Conservation (phyloP, 2,797 vertebrate species). For the Channallabes apus region DNA sequence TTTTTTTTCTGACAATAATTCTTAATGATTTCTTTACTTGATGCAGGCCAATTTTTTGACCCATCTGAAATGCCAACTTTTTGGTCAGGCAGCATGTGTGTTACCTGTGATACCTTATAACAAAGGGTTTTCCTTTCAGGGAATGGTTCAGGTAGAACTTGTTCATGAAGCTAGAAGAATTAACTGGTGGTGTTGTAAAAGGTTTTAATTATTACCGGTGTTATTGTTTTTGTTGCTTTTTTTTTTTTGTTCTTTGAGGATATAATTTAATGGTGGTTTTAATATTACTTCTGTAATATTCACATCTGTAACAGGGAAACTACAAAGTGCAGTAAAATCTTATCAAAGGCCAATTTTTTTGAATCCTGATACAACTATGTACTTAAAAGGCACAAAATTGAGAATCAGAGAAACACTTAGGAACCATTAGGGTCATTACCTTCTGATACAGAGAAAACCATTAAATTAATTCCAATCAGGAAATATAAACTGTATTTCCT, state of each 20-base stretch:
- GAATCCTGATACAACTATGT: not conserved
- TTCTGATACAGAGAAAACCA: not conserved
- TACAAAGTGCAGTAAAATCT: not conserved
- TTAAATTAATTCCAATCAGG: not conserved
- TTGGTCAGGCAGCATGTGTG: too few relatives aligned
- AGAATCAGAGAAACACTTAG: too few relatives aligned
- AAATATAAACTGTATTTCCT: slow-evolving; percentile 5
- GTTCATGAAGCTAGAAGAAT: not conserved
- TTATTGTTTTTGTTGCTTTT: not conserved
- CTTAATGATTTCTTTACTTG: too few relatives aligned
- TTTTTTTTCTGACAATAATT: too few relatives aligned
- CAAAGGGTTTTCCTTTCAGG: not conserved
- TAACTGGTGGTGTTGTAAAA: not conserved
- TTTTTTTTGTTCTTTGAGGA: not conserved
- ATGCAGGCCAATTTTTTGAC: too few relatives aligned
- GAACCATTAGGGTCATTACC: not conserved
- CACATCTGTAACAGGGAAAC: not conserved
- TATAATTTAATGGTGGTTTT: not conserved
- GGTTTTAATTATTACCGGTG: not conserved
- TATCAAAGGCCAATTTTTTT: not conserved
- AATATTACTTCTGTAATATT: not conserved
- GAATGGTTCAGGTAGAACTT: not conserved
- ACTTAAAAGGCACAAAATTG: not conserved
- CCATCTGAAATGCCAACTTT: too few relatives aligned
- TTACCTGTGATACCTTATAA: not conserved